A percentile compares a stretch with the other conserved stretches of the same genome.
These are phyloP conservation scores for Daktulosphaira vitifoliae DNA, from an alignment of 1,140 invertebrate genomes.

Conservation along the genomic window DNA sequence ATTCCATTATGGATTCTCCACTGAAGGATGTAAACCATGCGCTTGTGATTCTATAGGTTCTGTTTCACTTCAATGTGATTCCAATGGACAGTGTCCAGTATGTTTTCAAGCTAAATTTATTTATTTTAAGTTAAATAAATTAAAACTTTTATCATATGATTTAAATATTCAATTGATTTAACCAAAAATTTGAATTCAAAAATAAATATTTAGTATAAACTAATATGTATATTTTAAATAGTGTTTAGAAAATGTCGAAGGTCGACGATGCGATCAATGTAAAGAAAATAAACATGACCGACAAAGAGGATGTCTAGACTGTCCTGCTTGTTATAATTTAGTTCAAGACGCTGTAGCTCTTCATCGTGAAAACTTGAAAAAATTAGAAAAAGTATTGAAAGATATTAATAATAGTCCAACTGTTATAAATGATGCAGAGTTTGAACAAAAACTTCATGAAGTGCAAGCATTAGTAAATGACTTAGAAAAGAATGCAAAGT, in stretches of 20 bases:
- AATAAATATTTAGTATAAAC: background rate
- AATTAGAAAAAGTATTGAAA: conserved; percentile 59
- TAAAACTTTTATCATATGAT: too few relatives aligned
- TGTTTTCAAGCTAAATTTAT: conserved; percentile 39
- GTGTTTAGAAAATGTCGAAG: conserved; percentile 85
- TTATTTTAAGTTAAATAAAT: too few relatives aligned
- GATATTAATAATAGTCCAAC: conserved; percentile 65
- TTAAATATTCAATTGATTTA: too few relatives aligned
- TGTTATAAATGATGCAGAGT: conserved; percentile 73
- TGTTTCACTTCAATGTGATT: conserved; percentile 69
- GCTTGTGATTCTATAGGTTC: conserved; percentile 85
- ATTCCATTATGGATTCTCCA: conserved; percentile 82
- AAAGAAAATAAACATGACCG: conserved; percentile 86
- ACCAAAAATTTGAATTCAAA: background rate
- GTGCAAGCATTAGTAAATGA: conserved; percentile 61
- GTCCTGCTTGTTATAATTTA: conserved; percentile 86
- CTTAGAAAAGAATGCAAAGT: conserved; percentile 2
- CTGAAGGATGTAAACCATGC: conserved; percentile 73
- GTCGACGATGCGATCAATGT: conserved; percentile 80
- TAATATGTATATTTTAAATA: conserved; percentile 34
- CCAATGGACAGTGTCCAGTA: conserved; percentile 71
- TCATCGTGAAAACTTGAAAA: conserved; percentile 66
- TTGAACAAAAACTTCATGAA: conserved; percentile 62
- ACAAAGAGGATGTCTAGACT: conserved; percentile 76
- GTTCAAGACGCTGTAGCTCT: conserved; percentile 75